A percentile compares a stretch with the other conserved stretches of the same genome.
Conservation (phyloP, 1,140 invertebrate genomes). For the Dreissena polymorpha region DNA sequence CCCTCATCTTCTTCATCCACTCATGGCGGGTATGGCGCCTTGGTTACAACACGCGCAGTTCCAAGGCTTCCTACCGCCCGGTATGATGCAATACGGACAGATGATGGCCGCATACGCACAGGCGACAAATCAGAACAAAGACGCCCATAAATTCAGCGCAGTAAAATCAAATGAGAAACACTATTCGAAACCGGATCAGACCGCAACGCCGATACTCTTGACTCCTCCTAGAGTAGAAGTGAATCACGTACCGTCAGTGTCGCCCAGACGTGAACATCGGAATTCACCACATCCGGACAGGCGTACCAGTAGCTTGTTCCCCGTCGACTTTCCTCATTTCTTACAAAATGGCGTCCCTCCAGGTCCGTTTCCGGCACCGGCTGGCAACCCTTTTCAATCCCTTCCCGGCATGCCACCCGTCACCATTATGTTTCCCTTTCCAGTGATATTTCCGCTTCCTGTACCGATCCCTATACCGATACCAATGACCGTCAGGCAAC, state of each 20-base stretch:
- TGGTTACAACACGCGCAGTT: constrained; percentile 63
- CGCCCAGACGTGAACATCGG: constrained; percentile 1
- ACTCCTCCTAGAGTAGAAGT: constrained; percentile 17
- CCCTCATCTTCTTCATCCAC: constrained; percentile 38
- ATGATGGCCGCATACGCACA: neutral
- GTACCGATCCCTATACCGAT: constrained; percentile 91
- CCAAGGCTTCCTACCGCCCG: constrained; percentile 59
- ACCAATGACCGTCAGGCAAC: constrained; percentile 76
- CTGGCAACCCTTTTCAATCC: constrained; percentile 1
- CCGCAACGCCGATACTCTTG: neutral
- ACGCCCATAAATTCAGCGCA: too few relatives aligned
- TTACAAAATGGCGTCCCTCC: constrained; percentile 15
- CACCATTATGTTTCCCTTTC: constrained; percentile 91
- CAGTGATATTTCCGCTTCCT: constrained; percentile 90
- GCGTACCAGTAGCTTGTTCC: constrained; percentile 49
- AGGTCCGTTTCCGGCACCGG: neutral
- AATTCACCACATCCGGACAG: neutral
- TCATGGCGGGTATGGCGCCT: constrained; percentile 39
- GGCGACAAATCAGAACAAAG: neutral
- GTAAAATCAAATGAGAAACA: neutral
- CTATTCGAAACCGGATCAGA: constrained; percentile 2
- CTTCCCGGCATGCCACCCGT: constrained; percentile 84
- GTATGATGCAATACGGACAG: constrained; percentile 60
- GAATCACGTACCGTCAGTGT: neutral
- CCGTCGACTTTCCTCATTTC: constrained; percentile 46